phyloP scores from a whole-genome alignment of 1,140 invertebrate genomes.

The Laupala kohalensis region DNA sequence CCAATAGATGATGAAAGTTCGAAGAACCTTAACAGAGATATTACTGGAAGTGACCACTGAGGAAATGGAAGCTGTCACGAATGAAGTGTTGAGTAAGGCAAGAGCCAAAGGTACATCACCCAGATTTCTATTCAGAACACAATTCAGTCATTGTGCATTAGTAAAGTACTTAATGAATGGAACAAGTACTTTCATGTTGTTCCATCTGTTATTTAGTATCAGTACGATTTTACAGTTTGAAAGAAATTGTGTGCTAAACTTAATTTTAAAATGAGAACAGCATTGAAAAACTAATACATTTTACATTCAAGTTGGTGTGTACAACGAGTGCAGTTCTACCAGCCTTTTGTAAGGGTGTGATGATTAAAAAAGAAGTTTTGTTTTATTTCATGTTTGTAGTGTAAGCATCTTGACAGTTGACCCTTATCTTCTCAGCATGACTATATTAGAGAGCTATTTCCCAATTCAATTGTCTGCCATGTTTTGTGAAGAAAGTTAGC shows the following conservation, averaged over 20 bases:
- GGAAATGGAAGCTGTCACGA: constrained; percentile 68
- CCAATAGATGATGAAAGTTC: constrained; percentile 73
- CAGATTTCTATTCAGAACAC: constrained; percentile 1
- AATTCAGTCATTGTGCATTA: neutral
- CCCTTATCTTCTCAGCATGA: neutral
- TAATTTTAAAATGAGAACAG: neutral
- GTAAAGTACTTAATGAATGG: neutral
- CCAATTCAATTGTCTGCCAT: neutral
- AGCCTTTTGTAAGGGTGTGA: neutral
- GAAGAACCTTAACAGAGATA: constrained; percentile 78
- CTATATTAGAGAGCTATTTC: neutral
- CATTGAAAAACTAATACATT: neutral
- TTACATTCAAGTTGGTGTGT: neutral
- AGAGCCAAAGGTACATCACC: constrained; percentile 47
- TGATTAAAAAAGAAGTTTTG: neutral
- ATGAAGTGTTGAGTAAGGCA: constrained; percentile 52
- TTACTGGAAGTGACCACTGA: constrained; percentile 84
- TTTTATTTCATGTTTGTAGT: neutral
- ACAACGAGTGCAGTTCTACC: neutral
- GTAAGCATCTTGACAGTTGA: neutral
- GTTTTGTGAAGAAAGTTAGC: constrained; percentile 2
- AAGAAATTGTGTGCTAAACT: constrained; percentile 9
- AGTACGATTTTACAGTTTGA: constrained; percentile 2
- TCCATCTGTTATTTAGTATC: neutral
- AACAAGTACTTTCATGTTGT: neutral